Base-by-base conservation (phyloP, 2,113 vertebrate species). In the Syngnathoides biaculeatus region DNA sequence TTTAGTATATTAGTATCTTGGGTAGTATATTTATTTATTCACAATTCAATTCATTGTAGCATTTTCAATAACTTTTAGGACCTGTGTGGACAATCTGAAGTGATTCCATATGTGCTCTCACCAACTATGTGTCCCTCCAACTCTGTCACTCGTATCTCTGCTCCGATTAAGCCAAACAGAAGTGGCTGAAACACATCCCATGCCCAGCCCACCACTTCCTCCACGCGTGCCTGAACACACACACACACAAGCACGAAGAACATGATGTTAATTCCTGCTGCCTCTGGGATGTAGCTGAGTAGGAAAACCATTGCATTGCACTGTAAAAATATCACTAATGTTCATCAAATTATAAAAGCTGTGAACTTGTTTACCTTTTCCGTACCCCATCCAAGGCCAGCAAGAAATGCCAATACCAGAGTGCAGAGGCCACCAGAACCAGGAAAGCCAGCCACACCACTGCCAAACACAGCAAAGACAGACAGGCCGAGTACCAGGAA, bases 381-480 rank as follows among this genome's bases (percentile, higher is more conserved):
- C 20, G 85, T 56, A 10, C 88, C 87, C 97, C 97, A 99, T 78
- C 93, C 92, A 2, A 93, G 45, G 45, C 95, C 95, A 42, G 94
- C 95, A 35, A 98, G 86, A 87, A 98, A 98, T 8, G 95, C 90
- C 78, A 96, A 83, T 67, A 99, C 93, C 72, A 99, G 79, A 0
- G 95, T 97, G 77, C 95, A 98, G 38, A 99, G 92, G 45, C 96
- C 97, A 86, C 97, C 96, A 1, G 95, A 95, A 20, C 96, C 97
- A 0, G 96, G 96, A 76, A 96, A 94, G 1, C 95, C 93, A 1
- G 94, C 94, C 55, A 90, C 77, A 8, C 79, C 67, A 10, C 95
- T 97, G 81, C 92, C 93, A 76, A 98, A 99, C 79, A 96, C 90
- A 6, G 95, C 93, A 63, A 98, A 93, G 74, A 97, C 84, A 1